Evolutionary conservation across 1,140 invertebrate species (phyloP), one percentile per base, ranked within the genome.

Genomic region (Euborellia annulipes): DNA sequence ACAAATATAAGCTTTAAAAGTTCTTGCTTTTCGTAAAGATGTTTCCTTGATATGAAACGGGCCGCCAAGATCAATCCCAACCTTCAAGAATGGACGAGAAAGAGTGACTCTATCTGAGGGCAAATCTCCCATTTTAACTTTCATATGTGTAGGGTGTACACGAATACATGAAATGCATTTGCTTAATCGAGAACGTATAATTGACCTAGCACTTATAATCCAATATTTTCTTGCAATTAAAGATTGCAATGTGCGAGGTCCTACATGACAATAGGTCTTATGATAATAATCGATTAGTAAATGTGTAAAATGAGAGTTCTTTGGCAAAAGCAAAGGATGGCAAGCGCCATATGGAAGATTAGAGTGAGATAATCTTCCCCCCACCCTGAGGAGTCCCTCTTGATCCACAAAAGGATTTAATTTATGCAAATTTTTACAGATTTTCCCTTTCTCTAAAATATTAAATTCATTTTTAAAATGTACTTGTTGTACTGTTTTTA

Each of bases 321-420:
- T 23, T 19, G 60, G 57, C 27, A 62, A 41, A 9, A 68, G 36
- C 13, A 65, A 58, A 0, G 64, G 65, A 54, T 67, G 62, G 48
- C 62, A 63, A 18, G 56, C 51, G 20, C 57, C 51, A 37, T 52
- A 50, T 6, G 44, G 37, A 1, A 65, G 41, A 8, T 54, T 27
- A 1, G 64, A 50, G 21, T 57, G 44, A 17, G 45, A 8, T 8
- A 66, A 45, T 8, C 64, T 45, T 6, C 66, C 62, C 11, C 62
- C 63, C n/a, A 65, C 62, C 47, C 60, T 50, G 4, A 69, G 43
- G 1, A 67, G 8, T 20, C 55, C 54, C n/a, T 54, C 45, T 6
- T 54, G 13, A 42, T 63, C 59, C 8, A 64, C 7, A 49, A 63
- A 62, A 6, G 58, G 59, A n/a, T n/a, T n/a, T n/a, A n/a, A n/a